These are phyloP conservation scores for Podargus strigoides DNA, from an alignment of 2,797 vertebrate species.

Conservation along the genomic window DNA sequence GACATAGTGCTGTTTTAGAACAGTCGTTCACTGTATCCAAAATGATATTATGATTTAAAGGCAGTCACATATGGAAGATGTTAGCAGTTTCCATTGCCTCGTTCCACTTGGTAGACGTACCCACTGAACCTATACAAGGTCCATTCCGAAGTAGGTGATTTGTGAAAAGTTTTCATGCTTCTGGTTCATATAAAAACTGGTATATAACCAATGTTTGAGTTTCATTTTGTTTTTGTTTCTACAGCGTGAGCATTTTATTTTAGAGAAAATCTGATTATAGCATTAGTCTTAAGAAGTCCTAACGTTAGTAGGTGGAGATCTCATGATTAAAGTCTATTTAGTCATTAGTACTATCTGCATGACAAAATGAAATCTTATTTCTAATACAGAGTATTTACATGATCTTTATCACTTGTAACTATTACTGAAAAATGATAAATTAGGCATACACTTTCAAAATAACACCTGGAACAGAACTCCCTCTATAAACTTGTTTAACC, in stretches of 20 bases:
- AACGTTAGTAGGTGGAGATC: not conserved
- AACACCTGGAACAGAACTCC: conserved; percentile 74
- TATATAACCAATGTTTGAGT: not conserved
- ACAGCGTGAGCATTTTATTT: not conserved
- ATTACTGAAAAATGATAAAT: conserved; percentile 69
- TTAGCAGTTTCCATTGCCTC: conserved; percentile 44
- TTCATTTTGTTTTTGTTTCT: not conserved
- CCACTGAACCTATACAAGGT: conserved; percentile 37
- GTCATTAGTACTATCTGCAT: conserved; percentile 39
- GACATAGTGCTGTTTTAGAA: not conserved
- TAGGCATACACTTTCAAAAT: conserved; percentile 72
- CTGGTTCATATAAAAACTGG: conserved; percentile 40
- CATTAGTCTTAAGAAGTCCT: not conserved
- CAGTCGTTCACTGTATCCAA: not conserved
- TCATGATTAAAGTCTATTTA: conserved; percentile 37
- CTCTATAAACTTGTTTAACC: conserved; percentile 70
- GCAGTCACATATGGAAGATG: conserved; percentile 40
- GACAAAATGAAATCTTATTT: conserved; percentile 59
- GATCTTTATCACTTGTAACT: conserved; percentile 72
- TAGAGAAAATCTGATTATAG: not conserved
- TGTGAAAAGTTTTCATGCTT: conserved; percentile 44
- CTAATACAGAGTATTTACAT: conserved; percentile 67
- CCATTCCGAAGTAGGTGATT: conserved; percentile 42
- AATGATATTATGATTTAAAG: conserved; percentile 21
- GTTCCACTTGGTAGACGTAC: conserved; percentile 35